phyloP scores from a whole-genome alignment of 2,888 invertebrate genomes.

The Plebejus argus region DNA sequence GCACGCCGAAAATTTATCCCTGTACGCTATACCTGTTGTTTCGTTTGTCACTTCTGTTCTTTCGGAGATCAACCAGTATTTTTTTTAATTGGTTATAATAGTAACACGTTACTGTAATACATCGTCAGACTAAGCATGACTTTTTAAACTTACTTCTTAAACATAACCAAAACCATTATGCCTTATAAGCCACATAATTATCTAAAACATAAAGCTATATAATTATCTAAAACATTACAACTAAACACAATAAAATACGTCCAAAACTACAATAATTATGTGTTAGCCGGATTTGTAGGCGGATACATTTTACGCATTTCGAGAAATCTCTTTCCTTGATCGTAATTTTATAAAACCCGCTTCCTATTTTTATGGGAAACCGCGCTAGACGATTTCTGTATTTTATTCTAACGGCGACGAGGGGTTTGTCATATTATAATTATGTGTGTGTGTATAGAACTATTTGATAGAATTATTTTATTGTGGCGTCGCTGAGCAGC shows the following conservation, averaged over 20 bases:
- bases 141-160: neutral
- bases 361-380: no score
- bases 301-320: neutral
- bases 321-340: neutral
- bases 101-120: neutral
- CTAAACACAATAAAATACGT: neutral
- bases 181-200: neutral
- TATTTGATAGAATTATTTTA: no score
- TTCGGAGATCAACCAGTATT: neutral
- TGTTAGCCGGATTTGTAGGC: neutral
- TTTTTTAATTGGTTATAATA: neutral
- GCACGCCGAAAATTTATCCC: no score
- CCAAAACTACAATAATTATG: neutral
- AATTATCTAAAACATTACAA: neutral
- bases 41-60: no score
- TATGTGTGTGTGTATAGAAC: no score
- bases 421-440: no score
- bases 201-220: neutral
- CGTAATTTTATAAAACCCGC: neutral
- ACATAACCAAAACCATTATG: neutral
- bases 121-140: neutral
- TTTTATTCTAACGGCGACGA: no score
- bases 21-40: no score
- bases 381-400: no score
- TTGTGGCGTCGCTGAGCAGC: no score